phyloP scores from a whole-genome alignment of 1,140 invertebrate species.

The Saccostrea echinata region DNA sequence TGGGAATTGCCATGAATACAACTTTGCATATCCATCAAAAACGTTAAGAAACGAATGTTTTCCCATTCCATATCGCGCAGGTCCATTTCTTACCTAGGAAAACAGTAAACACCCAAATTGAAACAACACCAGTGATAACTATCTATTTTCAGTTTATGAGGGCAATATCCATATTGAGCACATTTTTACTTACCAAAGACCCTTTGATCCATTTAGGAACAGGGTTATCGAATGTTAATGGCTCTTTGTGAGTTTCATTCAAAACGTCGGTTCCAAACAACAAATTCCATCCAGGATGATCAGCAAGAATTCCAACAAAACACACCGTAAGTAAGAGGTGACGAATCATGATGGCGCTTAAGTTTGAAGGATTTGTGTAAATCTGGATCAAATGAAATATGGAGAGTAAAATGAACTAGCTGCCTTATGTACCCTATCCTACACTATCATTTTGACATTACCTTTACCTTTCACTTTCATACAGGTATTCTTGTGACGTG shows the following conservation, averaged over 20 bases:
- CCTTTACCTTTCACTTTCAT: too few species aligned
- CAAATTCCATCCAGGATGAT: background rate
- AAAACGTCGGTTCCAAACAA: background rate
- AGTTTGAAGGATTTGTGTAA: too few species aligned
- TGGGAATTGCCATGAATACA: conserved; percentile 69
- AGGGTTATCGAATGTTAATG: conserved; percentile 53
- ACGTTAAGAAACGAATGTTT: conserved; percentile 63
- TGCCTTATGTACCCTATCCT: too few species aligned
- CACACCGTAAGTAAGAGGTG: background rate
- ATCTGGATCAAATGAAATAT: too few species aligned
- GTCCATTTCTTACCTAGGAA: conserved; percentile 73
- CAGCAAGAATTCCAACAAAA: background rate
- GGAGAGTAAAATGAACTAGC: too few species aligned
- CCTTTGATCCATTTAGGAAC: conserved; percentile 61
- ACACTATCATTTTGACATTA: too few species aligned
- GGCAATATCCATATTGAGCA: too few species aligned
- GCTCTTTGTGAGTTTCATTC: conserved; percentile 54
- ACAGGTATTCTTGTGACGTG: too few species aligned
- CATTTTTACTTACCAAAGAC: conserved; percentile 55
- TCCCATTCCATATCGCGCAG: conserved; percentile 72
- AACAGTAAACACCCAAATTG: background rate
- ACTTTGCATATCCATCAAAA: conserved; percentile 74
- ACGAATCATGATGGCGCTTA: background rate
- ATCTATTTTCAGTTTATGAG: too few species aligned
- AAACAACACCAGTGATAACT: background rate